Conservation (phyloP, 2,888 invertebrate species). For the Drosophila subquinaria region DNA sequence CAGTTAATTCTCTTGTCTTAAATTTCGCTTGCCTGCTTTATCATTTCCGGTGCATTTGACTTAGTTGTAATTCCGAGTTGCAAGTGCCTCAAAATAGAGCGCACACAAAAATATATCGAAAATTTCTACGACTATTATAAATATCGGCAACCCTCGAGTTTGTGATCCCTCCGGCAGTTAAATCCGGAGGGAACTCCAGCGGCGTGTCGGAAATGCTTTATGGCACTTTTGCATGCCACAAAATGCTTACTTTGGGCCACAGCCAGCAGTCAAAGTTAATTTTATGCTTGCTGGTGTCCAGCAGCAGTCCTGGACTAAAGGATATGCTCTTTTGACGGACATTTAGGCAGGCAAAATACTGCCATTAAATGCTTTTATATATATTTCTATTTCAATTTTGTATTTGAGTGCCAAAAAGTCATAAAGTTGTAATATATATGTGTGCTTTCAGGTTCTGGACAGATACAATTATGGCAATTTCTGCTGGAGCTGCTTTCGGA, state of each 20-base stretch:
- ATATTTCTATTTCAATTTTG: constrained; percentile 23
- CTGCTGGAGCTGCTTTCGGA: constrained; percentile 98
- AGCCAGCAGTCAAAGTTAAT: constrained; percentile 62
- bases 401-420: constrained; percentile 21
- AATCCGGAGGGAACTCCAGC: constrained; percentile 17
- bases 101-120: constrained; percentile 34
- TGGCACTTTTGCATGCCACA: constrained; percentile 84
- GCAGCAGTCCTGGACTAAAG: constrained; percentile 40
- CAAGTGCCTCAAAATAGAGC: constrained; percentile 11
- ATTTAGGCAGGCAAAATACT: constrained; percentile 71
- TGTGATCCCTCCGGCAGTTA: constrained; percentile 14
- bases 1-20: constrained; percentile 5
- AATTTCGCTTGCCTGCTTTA: constrained; percentile 50
- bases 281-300: constrained; percentile 49
- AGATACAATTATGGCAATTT: constrained; percentile 99
- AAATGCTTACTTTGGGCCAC: constrained; percentile 72
- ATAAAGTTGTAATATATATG: constrained; percentile 11
- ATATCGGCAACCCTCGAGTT: constrained; percentile 14
- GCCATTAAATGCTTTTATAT: constrained; percentile 63
- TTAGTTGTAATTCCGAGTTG: constrained; percentile 18
- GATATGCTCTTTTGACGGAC: constrained; percentile 81
- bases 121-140: constrained; percentile 8
- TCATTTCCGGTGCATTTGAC: constrained; percentile 45
- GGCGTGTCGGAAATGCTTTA: constrained; percentile 80
- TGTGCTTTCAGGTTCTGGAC: constrained; percentile 92